phyloP scores from a whole-genome alignment of 2,113 vertebrate species.

The Channa maculata region DNA sequence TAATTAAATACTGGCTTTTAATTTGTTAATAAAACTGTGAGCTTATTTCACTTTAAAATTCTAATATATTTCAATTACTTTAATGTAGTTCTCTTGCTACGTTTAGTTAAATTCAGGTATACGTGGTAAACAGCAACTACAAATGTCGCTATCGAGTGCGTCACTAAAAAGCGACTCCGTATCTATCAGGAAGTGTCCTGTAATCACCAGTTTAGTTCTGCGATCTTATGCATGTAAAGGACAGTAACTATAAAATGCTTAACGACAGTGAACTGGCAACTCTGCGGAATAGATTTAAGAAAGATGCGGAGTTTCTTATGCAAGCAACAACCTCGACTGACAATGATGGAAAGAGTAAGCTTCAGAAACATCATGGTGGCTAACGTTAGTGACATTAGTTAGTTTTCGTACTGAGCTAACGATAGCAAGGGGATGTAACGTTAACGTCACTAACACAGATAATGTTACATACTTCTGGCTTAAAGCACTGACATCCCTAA shows the following conservation, averaged over 20 bases:
- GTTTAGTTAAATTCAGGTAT: not conserved
- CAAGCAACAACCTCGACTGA: slow-evolving; percentile 57
- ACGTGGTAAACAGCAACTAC: slow-evolving; percentile 40
- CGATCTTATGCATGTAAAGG: not conserved
- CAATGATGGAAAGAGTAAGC: slow-evolving; percentile 80
- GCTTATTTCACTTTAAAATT: not conserved
- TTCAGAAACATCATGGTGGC: not conserved
- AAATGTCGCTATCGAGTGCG: slow-evolving; percentile 42
- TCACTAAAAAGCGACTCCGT: slow-evolving; percentile 53
- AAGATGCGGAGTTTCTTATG: slow-evolving; percentile 79
- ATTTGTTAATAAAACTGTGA: too few species aligned
- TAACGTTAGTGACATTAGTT: not conserved
- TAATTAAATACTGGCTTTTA: too few species aligned
- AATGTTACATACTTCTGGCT: too few species aligned
- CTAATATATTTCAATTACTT: not conserved
- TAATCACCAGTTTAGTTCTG: not conserved
- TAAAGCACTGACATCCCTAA: too few species aligned
- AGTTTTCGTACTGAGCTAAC: not conserved
- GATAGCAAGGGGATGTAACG: too few species aligned
- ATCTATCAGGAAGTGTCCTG: slow-evolving; percentile 50
- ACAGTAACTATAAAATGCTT: slow-evolving; percentile 44
- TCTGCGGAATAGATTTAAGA: slow-evolving; percentile 82
- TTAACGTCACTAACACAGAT: too few species aligned
- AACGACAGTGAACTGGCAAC: slow-evolving; percentile 73
- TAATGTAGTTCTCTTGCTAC: too few species aligned